Evolutionary conservation across 2,113 vertebrate species (phyloP).

Genomic region (Eudyptes chrysolophus): DNA sequence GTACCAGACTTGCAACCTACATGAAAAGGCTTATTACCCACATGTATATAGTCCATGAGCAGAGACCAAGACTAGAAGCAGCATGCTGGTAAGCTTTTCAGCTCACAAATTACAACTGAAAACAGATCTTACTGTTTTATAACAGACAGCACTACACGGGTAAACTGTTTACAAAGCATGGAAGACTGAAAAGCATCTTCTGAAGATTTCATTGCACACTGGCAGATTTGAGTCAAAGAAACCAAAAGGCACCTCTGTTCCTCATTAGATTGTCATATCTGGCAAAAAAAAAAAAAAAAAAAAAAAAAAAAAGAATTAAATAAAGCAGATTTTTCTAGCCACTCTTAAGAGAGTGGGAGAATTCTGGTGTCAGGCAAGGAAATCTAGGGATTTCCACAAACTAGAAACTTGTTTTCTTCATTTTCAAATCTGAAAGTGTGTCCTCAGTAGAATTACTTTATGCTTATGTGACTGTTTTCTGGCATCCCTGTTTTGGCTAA

Average conservation of each 20-base stretch:
- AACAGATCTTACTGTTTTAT: background rate
- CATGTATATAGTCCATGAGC: background rate
- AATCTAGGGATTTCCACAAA: background rate
- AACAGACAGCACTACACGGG: background rate
- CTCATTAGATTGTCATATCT: background rate
- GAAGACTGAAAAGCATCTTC: background rate
- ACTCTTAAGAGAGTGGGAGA: background rate
- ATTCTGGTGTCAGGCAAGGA: background rate
- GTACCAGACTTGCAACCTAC: background rate
- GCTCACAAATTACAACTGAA: background rate
- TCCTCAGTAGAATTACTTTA: background rate
- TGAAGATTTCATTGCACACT: background rate
- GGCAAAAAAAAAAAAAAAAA: background rate
- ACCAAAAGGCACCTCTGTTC: background rate
- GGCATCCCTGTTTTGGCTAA: background rate
- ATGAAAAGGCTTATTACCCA: background rate
- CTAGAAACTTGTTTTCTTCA: background rate
- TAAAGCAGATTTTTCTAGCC: background rate
- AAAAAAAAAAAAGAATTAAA: background rate
- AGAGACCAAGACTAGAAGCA: background rate
- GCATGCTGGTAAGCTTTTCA: background rate
- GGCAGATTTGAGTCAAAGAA: background rate
- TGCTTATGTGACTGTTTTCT: background rate
- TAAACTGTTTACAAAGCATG: background rate
- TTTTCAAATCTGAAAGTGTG: background rate